Evolutionary conservation across 2,113 vertebrate genomes (phyloP), one percentile per base, ranked within the genome.

Genomic region (Macquaria ambigua): DNA sequence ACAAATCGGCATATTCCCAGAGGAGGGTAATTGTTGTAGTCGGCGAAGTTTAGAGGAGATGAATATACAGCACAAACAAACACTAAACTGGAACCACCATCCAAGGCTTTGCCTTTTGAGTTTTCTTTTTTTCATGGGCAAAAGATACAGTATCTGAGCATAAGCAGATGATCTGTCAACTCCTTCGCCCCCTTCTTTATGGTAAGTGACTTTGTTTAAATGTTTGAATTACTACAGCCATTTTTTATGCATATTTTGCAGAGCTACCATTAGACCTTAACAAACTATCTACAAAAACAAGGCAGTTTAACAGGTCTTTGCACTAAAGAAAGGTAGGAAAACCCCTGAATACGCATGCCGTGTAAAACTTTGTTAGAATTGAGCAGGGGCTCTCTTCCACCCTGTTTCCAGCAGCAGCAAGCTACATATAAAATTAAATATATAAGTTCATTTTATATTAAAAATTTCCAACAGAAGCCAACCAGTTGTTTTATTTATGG

Each of bases 21-120:
- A 46, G 77, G 86, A 86, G 4, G 74, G 81, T 89, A 84, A 89
- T 66, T 63, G 70, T 34, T 70, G 31, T 28, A 66, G 74, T 31
- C 20, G 16, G 21, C 46, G 25, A 48, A 66, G 66, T 81, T 79
- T 64, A 8, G 61, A 84, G 64, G 15, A 72, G 64, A 66, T 43
- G n/a, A 85, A 81, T 39, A 83, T 8, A 50, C 59, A 50, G 28
- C 61, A 20, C 39, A 61, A 78, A 79, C 55, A 87, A 77, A 84
- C 66, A 79, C 34, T 59, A 58, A 80, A 81, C n/a, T 75, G 77
- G 53, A 52, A 56, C 31, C 63, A 73, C 72, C 59, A 73, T 64
- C 53, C 62, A 64, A 63, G n/a, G 37, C 52, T 76, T 62, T 56
- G 34, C 15, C 59, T 48, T 37, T 50, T 21, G 43, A 41, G 58